These are phyloP conservation scores for Onthophagus sagittarius DNA, from an alignment of 2,888 invertebrate genomes.

Conservation along the genomic window DNA sequence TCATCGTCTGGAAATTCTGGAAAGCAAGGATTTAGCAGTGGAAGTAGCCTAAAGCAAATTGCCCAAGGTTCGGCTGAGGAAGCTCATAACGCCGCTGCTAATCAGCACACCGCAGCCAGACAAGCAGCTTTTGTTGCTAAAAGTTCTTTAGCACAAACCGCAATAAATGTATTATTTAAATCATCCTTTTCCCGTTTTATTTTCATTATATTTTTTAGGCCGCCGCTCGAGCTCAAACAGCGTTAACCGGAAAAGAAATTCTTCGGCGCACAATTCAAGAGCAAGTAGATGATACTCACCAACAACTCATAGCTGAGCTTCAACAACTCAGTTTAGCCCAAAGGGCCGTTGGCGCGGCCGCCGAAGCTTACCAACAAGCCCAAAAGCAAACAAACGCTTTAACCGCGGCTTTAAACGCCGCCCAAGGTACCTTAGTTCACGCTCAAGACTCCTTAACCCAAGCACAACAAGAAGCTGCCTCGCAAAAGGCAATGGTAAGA, in stretches of 20 bases:
- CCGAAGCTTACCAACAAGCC: constrained; percentile 61
- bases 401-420: constrained; percentile 70
- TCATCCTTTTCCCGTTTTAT: background rate
- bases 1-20: background rate
- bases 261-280: constrained; percentile 59
- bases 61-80: constrained; percentile 12
- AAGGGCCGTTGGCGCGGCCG: constrained; percentile 63
- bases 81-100: constrained; percentile 9
- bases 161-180: background rate
- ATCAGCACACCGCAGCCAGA: constrained; percentile 2
- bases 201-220: constrained; percentile 48
- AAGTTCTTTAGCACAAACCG: constrained; percentile 12
- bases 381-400: constrained; percentile 61
- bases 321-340: constrained; percentile 71
- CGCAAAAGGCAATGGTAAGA: constrained; percentile 74
- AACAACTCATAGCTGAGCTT: constrained; percentile 64
- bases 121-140: constrained; percentile 6
- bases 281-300: constrained; percentile 67
- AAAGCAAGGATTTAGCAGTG: background rate
- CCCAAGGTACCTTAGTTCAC: constrained; percentile 70
- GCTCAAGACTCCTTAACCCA: constrained; percentile 70
- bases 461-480: constrained; percentile 70
- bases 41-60: background rate
- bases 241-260: constrained; percentile 59
- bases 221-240: constrained; percentile 62